These are phyloP conservation scores for Hylyphantes graminicola DNA, from an alignment of 1,140 invertebrate genomes.

Conservation along the genomic window DNA sequence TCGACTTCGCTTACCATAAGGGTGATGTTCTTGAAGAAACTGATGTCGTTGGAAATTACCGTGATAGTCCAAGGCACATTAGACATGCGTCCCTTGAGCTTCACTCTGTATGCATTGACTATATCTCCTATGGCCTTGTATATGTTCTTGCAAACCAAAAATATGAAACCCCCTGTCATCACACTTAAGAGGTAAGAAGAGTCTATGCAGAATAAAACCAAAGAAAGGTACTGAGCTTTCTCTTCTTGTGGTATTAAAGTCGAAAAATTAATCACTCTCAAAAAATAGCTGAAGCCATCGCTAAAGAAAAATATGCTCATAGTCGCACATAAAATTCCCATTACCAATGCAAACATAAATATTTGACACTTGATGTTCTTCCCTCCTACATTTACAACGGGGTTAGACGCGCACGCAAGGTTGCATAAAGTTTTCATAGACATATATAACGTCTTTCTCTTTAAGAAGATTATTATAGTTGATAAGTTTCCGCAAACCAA, in stretches of 20 bases:
- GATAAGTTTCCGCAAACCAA: background rate
- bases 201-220: background rate
- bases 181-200: background rate
- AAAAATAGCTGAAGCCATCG: background rate
- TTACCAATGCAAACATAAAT: background rate
- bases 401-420: background rate
- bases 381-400: background rate
- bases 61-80: background rate
- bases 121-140: background rate
- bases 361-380: background rate
- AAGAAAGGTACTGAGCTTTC: background rate
- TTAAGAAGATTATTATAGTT: background rate
- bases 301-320: background rate
- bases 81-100: background rate
- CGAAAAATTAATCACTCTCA: background rate
- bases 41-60: background rate
- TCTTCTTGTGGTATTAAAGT: background rate
- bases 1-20: background rate
- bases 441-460: background rate
- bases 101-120: background rate
- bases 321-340: background rate
- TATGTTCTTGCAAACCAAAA: background rate
- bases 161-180: background rate
- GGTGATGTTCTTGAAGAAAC: background rate
- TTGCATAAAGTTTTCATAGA: background rate